A percentile compares a stretch with the other conserved stretches of the same genome.
phyloP scores from a whole-genome alignment of 2,888 invertebrate species.

The Malthinus flaveolus region DNA sequence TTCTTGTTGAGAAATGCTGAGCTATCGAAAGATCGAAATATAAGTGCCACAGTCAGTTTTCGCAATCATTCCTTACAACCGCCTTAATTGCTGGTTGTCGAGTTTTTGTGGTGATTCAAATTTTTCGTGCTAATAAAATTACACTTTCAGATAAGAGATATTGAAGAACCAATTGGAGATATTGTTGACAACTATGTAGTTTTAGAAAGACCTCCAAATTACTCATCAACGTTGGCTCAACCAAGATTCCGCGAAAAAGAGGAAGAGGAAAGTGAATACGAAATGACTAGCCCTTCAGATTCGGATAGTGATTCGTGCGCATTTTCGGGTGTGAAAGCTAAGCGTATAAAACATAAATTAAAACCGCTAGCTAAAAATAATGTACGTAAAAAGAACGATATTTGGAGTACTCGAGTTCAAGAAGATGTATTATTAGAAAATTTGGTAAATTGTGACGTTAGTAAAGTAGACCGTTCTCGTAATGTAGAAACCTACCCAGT shows the following conservation, averaged over 20 bases:
- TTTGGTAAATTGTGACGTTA: slow-evolving; percentile 77
- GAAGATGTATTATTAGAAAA: slow-evolving; percentile 81
- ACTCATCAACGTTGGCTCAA: slow-evolving; percentile 39
- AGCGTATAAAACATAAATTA: slow-evolving; percentile 60
- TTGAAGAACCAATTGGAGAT: neutral
- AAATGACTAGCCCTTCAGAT: slow-evolving; percentile 54
- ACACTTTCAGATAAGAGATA: slow-evolving; percentile 8
- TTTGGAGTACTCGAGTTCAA: slow-evolving; percentile 74
- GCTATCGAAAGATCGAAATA: too few relatives aligned
- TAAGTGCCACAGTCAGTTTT: too few relatives aligned
- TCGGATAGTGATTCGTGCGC: slow-evolving; percentile 59
- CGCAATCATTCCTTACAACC: too few relatives aligned
- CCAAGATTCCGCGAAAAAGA: slow-evolving; percentile 34
- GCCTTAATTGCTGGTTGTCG: too few relatives aligned
- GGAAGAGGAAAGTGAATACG: slow-evolving; percentile 54
- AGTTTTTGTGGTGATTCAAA: too few relatives aligned
- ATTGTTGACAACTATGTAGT: slow-evolving; percentile 60
- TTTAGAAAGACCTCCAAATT: slow-evolving; percentile 59
- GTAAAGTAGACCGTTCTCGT: slow-evolving; percentile 66
- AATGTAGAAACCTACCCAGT: slow-evolving; percentile 79
- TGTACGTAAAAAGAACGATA: slow-evolving; percentile 67
- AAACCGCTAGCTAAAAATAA: slow-evolving; percentile 54
- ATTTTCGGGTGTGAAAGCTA: slow-evolving; percentile 52
- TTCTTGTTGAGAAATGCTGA: too few relatives aligned
- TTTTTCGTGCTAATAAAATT: neutral